These are phyloP conservation scores for Drosophila takahashii DNA, from an alignment of 1,140 invertebrate genomes.

Conservation along the genomic window DNA sequence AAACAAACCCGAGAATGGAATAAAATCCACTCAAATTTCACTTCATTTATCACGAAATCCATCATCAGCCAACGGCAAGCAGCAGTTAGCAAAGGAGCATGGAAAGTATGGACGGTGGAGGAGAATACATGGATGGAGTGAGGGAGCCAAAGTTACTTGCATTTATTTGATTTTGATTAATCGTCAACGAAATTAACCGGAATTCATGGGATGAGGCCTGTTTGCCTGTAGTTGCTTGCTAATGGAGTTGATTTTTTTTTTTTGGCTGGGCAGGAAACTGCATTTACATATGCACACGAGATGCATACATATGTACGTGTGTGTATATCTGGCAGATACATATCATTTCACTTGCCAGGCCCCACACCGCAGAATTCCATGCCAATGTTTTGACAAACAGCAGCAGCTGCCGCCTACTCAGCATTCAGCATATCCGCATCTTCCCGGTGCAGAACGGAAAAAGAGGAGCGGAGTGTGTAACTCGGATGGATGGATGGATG, in stretches of 20 bases:
- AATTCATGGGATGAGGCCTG: constrained; percentile 20
- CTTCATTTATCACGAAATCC: constrained; percentile 64
- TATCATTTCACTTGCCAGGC: constrained; percentile 56
- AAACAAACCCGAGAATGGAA: constrained; percentile 17
- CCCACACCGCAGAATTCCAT: constrained; percentile 49
- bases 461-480: constrained; percentile 14
- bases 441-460: constrained; percentile 14
- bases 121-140: neutral
- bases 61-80: constrained; percentile 43
- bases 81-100: constrained; percentile 31
- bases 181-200: constrained; percentile 62
- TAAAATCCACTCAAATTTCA: constrained; percentile 61
- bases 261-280: constrained; percentile 49
- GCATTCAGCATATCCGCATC: constrained; percentile 55
- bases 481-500: constrained; percentile 4
- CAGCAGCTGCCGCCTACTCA: constrained; percentile 60
- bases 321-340: constrained; percentile 65
- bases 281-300: constrained; percentile 38
- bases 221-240: constrained; percentile 31
- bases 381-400: constrained; percentile 62
- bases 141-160: constrained; percentile 39
- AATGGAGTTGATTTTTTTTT: constrained; percentile 36
- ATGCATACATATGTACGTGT: constrained; percentile 31
- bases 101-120: neutral
- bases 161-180: constrained; percentile 62